phyloP scores from a whole-genome alignment of 2,113 vertebrate species.

The Centropus bengalensis region DNA sequence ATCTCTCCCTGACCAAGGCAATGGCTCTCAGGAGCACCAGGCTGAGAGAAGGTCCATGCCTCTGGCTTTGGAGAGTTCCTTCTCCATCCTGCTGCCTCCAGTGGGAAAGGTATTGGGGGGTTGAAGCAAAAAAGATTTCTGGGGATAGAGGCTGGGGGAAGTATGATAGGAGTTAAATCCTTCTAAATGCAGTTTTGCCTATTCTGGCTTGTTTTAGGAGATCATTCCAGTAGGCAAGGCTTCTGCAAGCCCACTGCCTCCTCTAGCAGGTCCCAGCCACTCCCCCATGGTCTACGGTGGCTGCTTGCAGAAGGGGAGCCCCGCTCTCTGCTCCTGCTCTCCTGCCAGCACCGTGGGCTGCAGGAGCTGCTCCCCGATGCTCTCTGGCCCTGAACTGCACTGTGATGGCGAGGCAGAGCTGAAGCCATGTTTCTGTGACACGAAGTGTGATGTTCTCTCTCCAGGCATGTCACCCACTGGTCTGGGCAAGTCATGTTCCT shows the following conservation, averaged over 20 bases:
- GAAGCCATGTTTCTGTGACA: no score
- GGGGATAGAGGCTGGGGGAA: neutral
- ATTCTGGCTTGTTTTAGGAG: neutral
- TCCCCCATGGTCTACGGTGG: no score
- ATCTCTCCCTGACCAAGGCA: neutral
- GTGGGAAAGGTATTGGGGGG: accelerated
- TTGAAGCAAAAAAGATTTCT: neutral
- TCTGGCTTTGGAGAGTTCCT: neutral
- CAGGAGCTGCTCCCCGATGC: no score
- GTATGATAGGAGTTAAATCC: neutral
- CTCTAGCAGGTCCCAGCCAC: no score
- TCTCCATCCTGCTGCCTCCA: neutral
- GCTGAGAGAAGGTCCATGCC: neutral
- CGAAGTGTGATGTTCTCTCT: neutral
- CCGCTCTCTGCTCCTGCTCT: no score
- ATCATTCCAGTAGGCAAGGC: neutral
- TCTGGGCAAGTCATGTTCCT: neutral
- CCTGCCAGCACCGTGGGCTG: no score
- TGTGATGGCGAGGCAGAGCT: no score
- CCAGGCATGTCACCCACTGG: accelerated
- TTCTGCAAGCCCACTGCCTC: neutral
- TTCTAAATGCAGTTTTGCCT: neutral
- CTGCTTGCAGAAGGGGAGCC: no score
- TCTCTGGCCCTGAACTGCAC: no score
- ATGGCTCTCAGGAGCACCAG: neutral